Evolutionary conservation across 64 coral and sea anemone species (phyloP).

Genomic region (Astreopora myriophthalma): DNA sequence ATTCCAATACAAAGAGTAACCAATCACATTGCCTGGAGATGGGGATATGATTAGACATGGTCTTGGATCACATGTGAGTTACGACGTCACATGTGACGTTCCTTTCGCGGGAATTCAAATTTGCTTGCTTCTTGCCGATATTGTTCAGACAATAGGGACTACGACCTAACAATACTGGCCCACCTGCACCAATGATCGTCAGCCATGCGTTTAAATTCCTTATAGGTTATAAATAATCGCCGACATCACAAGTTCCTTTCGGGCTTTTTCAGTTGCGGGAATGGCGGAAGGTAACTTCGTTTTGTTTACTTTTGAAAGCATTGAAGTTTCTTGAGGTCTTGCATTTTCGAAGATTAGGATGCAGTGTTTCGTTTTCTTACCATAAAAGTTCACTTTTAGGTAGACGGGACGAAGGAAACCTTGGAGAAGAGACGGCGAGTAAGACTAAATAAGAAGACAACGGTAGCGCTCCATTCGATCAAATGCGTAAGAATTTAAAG

Average conservation of each 20-base stretch:
- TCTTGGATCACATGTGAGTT: background rate
- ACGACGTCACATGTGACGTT: background rate
- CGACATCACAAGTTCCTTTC: background rate
- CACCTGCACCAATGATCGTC: constrained; percentile 25
- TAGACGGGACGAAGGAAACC: constrained; percentile 9
- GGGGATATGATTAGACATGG: constrained; percentile 35
- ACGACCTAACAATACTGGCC: background rate
- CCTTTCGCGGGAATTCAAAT: background rate
- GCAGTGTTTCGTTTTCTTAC: constrained; percentile 1
- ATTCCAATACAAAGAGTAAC: background rate
- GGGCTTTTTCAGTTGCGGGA: background rate
- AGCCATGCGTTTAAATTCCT: constrained; percentile 29
- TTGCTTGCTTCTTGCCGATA: background rate
- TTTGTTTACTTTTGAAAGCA: constrained; percentile 24
- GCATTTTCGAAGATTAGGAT: background rate
- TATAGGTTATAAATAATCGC: constrained; percentile 54
- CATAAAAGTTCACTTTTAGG: background rate
- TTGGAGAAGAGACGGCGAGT: background rate
- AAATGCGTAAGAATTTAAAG: constrained; percentile 58
- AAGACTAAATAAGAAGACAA: background rate
- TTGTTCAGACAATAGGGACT: background rate
- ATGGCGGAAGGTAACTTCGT: constrained; percentile 21
- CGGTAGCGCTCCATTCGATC: background rate
- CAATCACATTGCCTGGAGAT: constrained; percentile 8
- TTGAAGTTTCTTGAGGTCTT: background rate